Evolutionary conservation across 2,888 invertebrate species (phyloP).

Genomic region (Stenichneumon culpator): DNA sequence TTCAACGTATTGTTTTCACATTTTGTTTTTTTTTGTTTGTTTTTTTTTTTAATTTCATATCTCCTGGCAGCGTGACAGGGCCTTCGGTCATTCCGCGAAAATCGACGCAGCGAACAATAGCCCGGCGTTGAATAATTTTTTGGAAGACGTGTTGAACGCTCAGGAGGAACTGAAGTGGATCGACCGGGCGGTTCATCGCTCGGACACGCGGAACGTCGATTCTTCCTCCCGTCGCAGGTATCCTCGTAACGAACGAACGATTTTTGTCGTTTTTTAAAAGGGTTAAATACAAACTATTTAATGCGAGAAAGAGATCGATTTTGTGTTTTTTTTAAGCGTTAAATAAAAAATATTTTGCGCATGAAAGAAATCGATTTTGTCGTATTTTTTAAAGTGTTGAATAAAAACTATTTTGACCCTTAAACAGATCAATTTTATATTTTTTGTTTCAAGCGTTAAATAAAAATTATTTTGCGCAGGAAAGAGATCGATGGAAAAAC

Average conservation of each 20-base stretch:
- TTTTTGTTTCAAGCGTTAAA: not conserved
- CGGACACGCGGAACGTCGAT: not conserved
- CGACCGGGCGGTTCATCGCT: conserved; percentile 73
- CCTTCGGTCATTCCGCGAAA: conserved; percentile 24
- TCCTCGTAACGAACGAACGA: not conserved
- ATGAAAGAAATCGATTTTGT: not conserved
- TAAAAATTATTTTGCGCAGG: conserved; percentile 8
- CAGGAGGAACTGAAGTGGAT: conserved; percentile 79
- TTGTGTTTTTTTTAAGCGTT: too few relatives aligned
- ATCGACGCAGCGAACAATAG: conserved; percentile 65
- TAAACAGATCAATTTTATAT: not conserved
- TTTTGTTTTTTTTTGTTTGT: not conserved
- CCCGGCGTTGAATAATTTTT: conserved; percentile 74
- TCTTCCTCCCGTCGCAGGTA: conserved; percentile 30
- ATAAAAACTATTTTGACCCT: not conserved
- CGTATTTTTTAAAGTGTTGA: not conserved
- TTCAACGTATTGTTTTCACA: not conserved
- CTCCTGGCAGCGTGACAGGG: conserved; percentile 31
- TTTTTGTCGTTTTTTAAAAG: not conserved
- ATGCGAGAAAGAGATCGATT: not conserved
- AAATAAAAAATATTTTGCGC: not conserved
- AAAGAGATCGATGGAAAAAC: conserved; percentile 5
- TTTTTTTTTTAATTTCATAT: conserved; percentile 24
- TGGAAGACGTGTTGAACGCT: conserved; percentile 76
- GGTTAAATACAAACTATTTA: not conserved